Percentiles rank a stretch among this genome's conserved stretches.
Conservation (phyloP, 1,140 invertebrate species). For the Heliothis subflexa region DNA sequence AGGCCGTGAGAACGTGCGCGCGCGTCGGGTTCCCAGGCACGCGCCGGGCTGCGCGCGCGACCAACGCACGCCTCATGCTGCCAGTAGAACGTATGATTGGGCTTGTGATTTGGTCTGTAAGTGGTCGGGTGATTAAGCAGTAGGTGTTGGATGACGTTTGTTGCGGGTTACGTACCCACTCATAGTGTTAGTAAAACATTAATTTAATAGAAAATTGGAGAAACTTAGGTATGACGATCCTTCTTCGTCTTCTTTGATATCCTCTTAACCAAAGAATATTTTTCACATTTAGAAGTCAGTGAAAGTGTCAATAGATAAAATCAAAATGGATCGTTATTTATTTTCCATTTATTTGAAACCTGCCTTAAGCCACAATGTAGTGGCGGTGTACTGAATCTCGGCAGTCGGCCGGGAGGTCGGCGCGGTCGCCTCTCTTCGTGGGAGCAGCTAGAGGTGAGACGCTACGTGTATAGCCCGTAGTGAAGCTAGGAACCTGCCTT, state of each 20-base stretch:
- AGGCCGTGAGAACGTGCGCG: slow-evolving; percentile 83
- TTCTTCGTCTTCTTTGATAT: too few relatives aligned
- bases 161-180: too few relatives aligned
- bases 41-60: slow-evolving; percentile 71
- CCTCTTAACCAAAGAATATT: too few relatives aligned
- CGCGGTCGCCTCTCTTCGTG: slow-evolving; percentile 20
- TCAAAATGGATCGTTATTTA: too few relatives aligned
- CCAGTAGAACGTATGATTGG: slow-evolving; percentile 10
- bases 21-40: slow-evolving; percentile 81
- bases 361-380: neutral
- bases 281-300: too few relatives aligned
- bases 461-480: slow-evolving; percentile 25
- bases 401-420: slow-evolving; percentile 20
- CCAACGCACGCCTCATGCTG: slow-evolving; percentile 44
- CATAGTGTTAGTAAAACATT: too few relatives aligned
- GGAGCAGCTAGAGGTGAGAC: slow-evolving; percentile 49
- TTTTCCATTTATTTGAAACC: too few relatives aligned
- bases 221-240: too few relatives aligned
- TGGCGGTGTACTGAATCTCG: slow-evolving; percentile 21
- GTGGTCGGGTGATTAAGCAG: neutral
- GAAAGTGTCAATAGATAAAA: too few relatives aligned
- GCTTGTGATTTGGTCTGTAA: slow-evolving; percentile 3
- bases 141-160: neutral
- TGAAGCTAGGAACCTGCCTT: slow-evolving; percentile 19
- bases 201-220: too few relatives aligned